Conservation (phyloP, 2,888 invertebrate genomes). For the Plebejus anna region DNA sequence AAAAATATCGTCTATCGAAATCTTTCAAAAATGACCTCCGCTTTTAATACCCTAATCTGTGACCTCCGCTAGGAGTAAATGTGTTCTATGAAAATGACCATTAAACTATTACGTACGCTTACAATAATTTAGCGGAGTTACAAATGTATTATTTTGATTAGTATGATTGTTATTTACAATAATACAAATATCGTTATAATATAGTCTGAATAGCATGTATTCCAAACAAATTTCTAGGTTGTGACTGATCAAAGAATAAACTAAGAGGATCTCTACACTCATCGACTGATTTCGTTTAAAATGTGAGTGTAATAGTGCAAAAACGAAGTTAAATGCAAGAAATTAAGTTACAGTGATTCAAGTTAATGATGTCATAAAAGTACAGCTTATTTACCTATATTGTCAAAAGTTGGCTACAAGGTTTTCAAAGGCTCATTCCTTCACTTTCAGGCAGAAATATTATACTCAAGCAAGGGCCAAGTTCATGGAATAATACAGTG, state of each 20-base stretch:
- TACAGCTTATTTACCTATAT: neutral
- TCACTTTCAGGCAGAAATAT: conserved; percentile 18
- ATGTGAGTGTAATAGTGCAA: conserved; percentile 11
- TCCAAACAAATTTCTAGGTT: conserved; percentile 23
- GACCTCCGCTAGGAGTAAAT: no score
- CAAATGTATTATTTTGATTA: conserved; percentile 11
- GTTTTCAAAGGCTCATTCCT: neutral
- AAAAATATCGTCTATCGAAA: neutral
- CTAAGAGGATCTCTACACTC: neutral
- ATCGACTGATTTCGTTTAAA: conserved; percentile 15
- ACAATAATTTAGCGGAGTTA: neutral
- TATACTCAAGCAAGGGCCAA: conserved; percentile 15
- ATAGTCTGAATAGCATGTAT: conserved; percentile 18
- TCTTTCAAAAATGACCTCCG: conserved; percentile 8
- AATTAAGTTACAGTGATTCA: neutral
- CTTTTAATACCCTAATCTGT: no score
- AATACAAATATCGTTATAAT: neutral
- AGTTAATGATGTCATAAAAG: neutral
- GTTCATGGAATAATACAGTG: conserved; percentile 26
- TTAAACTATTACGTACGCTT: neutral
- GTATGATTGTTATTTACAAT: neutral
- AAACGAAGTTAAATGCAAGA: neutral
- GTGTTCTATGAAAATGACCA: no score
- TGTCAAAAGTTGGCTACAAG: neutral
- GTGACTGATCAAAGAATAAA: neutral